These are phyloP conservation scores for Aleiodes testaceus DNA, from an alignment of 2,888 invertebrate genomes.

Conservation along the genomic window DNA sequence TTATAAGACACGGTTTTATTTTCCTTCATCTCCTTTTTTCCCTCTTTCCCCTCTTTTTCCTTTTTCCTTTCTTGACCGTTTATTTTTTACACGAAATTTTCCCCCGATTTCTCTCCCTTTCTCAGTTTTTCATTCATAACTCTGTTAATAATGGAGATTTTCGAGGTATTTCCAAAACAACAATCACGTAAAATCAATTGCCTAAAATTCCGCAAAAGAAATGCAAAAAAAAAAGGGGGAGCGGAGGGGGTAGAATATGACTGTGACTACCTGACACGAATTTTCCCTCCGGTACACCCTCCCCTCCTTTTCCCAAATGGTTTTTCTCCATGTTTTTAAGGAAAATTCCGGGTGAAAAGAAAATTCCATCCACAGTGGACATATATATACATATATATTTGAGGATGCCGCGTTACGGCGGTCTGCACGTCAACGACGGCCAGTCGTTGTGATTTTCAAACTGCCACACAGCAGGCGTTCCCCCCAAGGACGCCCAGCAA, in stretches of 20 bases:
- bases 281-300: constrained; percentile 15
- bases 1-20: too few species aligned
- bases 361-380: not conserved
- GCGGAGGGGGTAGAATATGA: too few species aligned
- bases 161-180: too few species aligned
- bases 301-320: too few species aligned
- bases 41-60: not conserved
- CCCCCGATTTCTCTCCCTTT: too few species aligned
- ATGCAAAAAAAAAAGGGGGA: too few species aligned
- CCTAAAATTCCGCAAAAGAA: too few species aligned
- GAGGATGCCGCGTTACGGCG: not conserved
- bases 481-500: constrained; percentile 2
- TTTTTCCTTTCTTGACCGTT: not conserved
- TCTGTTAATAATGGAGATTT: too few species aligned
- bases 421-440: not conserved
- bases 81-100: too few species aligned
- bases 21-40: not conserved
- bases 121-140: too few species aligned
- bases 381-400: not conserved
- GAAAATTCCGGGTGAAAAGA: not conserved
- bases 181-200: too few species aligned
- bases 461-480: constrained; percentile 12
- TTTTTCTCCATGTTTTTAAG: not conserved
- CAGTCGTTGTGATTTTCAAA: constrained; percentile 19
- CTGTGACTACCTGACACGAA: constrained; percentile 43